Conservation (phyloP, 2,888 invertebrate species). For the Diachrysia chrysitis region DNA sequence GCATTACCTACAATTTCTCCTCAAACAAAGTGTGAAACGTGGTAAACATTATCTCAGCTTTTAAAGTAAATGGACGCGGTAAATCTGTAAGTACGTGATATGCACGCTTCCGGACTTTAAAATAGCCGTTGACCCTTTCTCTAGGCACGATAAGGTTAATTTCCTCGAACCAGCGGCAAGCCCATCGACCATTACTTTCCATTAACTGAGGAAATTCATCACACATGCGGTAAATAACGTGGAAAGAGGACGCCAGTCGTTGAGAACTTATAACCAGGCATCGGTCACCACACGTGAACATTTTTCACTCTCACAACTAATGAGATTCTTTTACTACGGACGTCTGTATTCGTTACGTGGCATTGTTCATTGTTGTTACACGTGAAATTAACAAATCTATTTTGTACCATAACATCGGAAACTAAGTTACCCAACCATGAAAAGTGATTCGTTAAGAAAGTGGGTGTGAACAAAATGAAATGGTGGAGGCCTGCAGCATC, state of each 20-base stretch:
- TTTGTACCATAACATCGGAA: conserved; percentile 29
- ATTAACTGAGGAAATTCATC: conserved; percentile 71
- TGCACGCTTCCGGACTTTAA: conserved; percentile 64
- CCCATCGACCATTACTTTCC: conserved; percentile 67
- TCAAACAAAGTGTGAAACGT: not conserved
- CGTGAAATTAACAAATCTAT: conserved; percentile 59
- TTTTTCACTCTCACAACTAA: conserved; percentile 71
- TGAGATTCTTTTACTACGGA: conserved; percentile 65
- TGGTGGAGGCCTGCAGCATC: conserved; percentile 16
- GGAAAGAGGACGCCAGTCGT: conserved; percentile 51
- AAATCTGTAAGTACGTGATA: conserved; percentile 24
- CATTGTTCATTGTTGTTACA: conserved; percentile 65
- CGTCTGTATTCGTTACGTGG: conserved; percentile 67
- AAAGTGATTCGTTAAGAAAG: conserved; percentile 23
- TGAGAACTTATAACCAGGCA: conserved; percentile 66
- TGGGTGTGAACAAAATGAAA: conserved; percentile 16
- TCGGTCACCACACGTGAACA: conserved; percentile 68
- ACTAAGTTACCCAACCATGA: conserved; percentile 12
- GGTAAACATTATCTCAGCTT: conserved; percentile 4
- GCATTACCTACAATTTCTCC: not conserved
- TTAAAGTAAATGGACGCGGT: conserved; percentile 26
- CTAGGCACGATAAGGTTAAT: conserved; percentile 65
- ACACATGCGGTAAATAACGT: conserved; percentile 61
- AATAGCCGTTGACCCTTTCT: conserved; percentile 62
- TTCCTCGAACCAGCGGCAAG: conserved; percentile 62